Percentiles rank a stretch among this genome's conserved stretches.
Evolutionary conservation across 2,888 invertebrate species (phyloP).

Genomic region (Ectemnius lituratus): DNA sequence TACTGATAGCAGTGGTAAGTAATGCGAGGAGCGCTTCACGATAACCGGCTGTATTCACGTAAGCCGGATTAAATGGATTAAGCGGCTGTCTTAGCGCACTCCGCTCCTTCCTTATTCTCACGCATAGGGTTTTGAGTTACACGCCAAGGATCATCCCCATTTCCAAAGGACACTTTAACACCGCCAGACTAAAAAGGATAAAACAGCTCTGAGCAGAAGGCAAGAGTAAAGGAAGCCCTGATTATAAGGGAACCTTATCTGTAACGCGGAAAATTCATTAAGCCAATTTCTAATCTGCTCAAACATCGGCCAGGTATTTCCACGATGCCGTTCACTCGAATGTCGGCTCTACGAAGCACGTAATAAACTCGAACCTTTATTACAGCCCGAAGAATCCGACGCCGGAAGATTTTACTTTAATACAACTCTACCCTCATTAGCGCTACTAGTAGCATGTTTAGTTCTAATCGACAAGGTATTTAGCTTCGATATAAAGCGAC

Average conservation of each 20-base stretch:
- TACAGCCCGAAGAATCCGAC: no score
- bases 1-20: slow-evolving; percentile 58
- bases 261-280: slow-evolving; percentile 14
- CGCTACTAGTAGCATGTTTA: slow-evolving; percentile 42
- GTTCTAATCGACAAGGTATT: slow-evolving; percentile 52
- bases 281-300: not conserved
- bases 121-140: slow-evolving; percentile 60
- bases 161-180: slow-evolving; percentile 33
- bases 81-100: slow-evolving; percentile 59
- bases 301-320: not conserved
- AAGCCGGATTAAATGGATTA: slow-evolving; percentile 65
- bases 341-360: no score
- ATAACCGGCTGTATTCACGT: slow-evolving; percentile 63
- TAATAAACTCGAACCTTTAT: no score
- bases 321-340: not conserved
- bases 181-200: not conserved
- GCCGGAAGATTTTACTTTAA: not conserved
- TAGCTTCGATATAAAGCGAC: slow-evolving; percentile 48
- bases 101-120: slow-evolving; percentile 59
- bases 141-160: slow-evolving; percentile 52
- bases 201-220: not conserved
- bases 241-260: not conserved
- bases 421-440: not conserved
- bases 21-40: slow-evolving; percentile 59
- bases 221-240: not conserved